These are phyloP conservation scores for Bicyclus anynana DNA, from an alignment of 1,140 invertebrate genomes.

Conservation along the genomic window DNA sequence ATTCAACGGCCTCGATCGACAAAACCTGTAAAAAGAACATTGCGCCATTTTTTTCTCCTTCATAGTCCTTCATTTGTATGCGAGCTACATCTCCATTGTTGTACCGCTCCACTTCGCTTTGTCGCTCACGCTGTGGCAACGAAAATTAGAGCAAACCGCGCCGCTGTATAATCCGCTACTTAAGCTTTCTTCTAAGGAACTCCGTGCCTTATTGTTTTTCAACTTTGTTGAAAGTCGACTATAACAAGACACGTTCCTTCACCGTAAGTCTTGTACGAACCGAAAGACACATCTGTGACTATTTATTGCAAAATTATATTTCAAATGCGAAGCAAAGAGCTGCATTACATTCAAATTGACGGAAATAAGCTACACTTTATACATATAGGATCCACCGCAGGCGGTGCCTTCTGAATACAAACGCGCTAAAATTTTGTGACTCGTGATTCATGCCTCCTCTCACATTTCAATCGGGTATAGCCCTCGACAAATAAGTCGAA, in stretches of 20 bases:
- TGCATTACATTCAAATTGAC: slow-evolving; percentile 20
- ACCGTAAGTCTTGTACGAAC: neutral
- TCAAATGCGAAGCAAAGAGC: slow-evolving; percentile 2
- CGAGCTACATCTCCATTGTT: neutral
- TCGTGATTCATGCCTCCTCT: slow-evolving; percentile 13
- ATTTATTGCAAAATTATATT: neutral
- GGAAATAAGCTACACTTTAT: slow-evolving; percentile 26
- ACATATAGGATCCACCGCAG: slow-evolving; percentile 13
- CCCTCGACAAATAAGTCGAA: too few relatives aligned
- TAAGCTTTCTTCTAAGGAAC: neutral
- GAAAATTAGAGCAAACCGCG: neutral
- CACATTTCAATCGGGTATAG: slow-evolving; percentile 15
- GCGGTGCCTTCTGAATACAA: slow-evolving; percentile 20
- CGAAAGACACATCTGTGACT: neutral
- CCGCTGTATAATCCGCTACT: neutral
- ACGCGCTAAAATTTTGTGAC: slow-evolving; percentile 15
- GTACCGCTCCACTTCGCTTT: neutral
- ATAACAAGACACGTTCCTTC: neutral
- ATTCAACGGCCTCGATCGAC: neutral
- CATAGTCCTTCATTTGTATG: neutral
- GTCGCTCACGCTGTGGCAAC: neutral
- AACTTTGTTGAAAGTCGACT: neutral
- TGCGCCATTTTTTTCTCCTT: neutral
- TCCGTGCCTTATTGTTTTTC: neutral
- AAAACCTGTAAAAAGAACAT: neutral